Evolutionary conservation across 2,888 invertebrate genomes (phyloP).

Genomic region (Pyrochroa serraticornis): DNA sequence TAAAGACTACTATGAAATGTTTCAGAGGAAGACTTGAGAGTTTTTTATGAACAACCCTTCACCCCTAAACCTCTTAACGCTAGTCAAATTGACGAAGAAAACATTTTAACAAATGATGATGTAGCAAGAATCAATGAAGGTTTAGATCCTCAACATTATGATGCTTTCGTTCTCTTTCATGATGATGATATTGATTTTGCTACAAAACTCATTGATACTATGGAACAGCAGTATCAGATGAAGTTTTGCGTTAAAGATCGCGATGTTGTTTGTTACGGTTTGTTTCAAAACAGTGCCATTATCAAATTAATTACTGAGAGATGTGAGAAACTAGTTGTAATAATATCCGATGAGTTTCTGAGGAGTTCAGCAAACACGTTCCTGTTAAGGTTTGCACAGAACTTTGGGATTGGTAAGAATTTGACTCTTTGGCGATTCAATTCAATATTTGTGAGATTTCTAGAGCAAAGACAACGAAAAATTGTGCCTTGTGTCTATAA

Average conservation of each 20-base stretch:
- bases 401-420: conserved; percentile 74
- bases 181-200: conserved; percentile 77
- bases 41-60: conserved; percentile 34
- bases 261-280: conserved; percentile 73
- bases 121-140: conserved; percentile 39
- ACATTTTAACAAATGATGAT: conserved; percentile 51
- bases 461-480: conserved; percentile 57
- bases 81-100: conserved; percentile 42
- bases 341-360: conserved; percentile 83
- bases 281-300: conserved; percentile 71
- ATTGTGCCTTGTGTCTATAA: conserved; percentile 77
- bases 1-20: conserved; percentile 19
- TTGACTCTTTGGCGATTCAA: neutral
- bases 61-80: conserved; percentile 24
- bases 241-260: conserved; percentile 77
- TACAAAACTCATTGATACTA: conserved; percentile 65
- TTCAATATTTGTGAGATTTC: conserved; percentile 19
- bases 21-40: conserved; percentile 45
- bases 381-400: conserved; percentile 80
- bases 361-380: conserved; percentile 77
- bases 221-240: conserved; percentile 67
- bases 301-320: conserved; percentile 75
- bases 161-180: conserved; percentile 80
- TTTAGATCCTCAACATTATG: conserved; percentile 66
- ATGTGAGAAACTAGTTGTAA: conserved; percentile 78